phyloP scores from a whole-genome alignment of 1,140 invertebrate genomes.

The Tetragonula clypearis region DNA sequence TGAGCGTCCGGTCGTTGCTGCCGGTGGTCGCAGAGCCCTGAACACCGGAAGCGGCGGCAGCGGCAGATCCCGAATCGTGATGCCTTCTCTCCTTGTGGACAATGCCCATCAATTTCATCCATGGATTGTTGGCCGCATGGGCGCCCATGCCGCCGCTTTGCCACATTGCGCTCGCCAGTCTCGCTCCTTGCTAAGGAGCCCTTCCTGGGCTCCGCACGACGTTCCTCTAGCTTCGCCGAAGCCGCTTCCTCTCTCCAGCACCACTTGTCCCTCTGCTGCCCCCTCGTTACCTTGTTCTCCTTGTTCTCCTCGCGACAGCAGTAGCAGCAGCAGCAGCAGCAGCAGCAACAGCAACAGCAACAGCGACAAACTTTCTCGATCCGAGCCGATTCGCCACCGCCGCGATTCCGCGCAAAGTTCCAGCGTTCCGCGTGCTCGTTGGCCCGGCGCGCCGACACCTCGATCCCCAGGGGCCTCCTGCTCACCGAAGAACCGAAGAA shows the following conservation, averaged over 20 bases:
- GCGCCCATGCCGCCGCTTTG: conserved; percentile 89
- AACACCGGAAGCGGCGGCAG: conserved; percentile 80
- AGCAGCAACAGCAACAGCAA: no score
- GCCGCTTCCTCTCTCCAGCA: conserved; percentile 35
- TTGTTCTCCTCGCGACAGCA: not conserved
- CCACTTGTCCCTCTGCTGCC: conserved; percentile 1
- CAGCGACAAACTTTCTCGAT: not conserved
- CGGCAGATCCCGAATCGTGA: conserved; percentile 83
- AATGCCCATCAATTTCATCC: conserved; percentile 92
- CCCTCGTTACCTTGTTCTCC: conserved; percentile 8
- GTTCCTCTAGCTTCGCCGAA: conserved; percentile 27
- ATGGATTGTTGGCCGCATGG: conserved; percentile 88
- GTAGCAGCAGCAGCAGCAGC: no score
- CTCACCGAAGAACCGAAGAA: not conserved
- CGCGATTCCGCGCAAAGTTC: not conserved
- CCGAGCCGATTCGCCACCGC: not conserved
- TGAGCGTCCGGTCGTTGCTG: conserved; percentile 84
- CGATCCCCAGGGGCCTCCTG: not conserved
- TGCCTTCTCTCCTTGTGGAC: conserved; percentile 88
- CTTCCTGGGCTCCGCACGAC: conserved; percentile 68
- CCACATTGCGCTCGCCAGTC: conserved; percentile 86
- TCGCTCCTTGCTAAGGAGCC: conserved; percentile 71
- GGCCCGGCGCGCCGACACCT: not conserved
- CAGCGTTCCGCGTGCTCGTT: not conserved
- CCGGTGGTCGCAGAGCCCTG: conserved; percentile 80